Base-by-base conservation (phyloP, 2,113 vertebrate species). In the Psittacara wagleri region DNA sequence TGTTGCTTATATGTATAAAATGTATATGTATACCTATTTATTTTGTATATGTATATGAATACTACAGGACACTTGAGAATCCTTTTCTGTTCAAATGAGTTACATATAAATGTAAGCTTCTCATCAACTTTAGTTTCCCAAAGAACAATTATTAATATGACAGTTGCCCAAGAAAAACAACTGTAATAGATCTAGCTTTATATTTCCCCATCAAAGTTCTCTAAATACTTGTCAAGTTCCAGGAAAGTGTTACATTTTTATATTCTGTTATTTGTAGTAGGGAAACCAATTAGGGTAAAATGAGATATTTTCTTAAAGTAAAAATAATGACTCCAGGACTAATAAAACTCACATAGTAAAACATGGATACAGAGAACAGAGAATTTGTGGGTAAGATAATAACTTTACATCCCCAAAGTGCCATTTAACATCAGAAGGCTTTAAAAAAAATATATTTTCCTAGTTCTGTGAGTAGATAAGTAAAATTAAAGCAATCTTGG, bases 401-500 rank as follows among this genome's bases (percentile, higher is more conserved):
- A 73, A 69, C 44, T 86, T 91, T 74, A 79, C 16, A 76, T 88
- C 64, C 57, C 72, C 20, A 51, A 92, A 86, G 92, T 79, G 31
- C 17, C 28, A 83, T 93, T 94, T 94, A 93, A 6, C 17, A 91
- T 80, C 48, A 85, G 39, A 59, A 92, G 41, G 17, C 19, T 88
- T 86, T 24, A 37, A 78, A 86, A 86, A 85, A 81, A 39, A 35
- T 10, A 17, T 33, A 18, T 52, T 97, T 87, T 83, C n/a, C 44
- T 91, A 11, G 13, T 77, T 69, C 75, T 68, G 15, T 23, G 48
- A 77, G 39, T 72, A 72, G 43, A 88, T 70, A 17, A 87, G 41
- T 66, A 94, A 92, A 95, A 94, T 95, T 88, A 95, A 95, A 96
- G 8, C 27, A 81, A 52, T 78, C 78, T 86, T 92, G 77, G 89